Percentiles rank a stretch among this genome's conserved stretches.
Conservation (phyloP, 2,113 vertebrate genomes). For the Centropristis striata region DNA sequence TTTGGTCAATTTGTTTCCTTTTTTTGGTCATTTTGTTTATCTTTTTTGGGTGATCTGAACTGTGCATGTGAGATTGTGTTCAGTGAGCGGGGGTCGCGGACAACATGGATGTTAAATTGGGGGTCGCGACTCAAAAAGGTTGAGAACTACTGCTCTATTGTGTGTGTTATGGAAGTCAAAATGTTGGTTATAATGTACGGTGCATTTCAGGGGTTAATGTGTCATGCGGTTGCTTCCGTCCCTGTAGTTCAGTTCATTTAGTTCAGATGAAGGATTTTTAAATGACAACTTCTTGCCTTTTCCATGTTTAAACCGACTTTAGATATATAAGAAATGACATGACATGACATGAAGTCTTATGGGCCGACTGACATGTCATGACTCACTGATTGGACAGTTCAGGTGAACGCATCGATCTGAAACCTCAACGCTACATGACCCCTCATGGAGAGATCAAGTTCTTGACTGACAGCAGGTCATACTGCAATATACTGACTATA, state of each 20-base stretch:
- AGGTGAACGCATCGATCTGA: neutral
- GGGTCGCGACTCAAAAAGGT: too few relatives aligned
- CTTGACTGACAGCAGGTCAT: neutral
- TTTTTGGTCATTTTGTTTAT: too few relatives aligned
- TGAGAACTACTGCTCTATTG: too few relatives aligned
- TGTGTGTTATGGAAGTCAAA: conserved; percentile 5
- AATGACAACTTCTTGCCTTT: neutral
- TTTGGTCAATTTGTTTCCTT: too few relatives aligned
- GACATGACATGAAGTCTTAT: neutral
- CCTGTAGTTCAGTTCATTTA: neutral
- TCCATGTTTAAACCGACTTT: neutral
- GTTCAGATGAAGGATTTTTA: neutral
- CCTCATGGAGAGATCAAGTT: neutral
- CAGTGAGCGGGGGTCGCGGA: too few relatives aligned
- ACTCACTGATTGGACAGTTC: neutral
- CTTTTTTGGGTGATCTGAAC: too few relatives aligned
- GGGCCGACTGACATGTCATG: neutral
- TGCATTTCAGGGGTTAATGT: conserved; percentile 1
- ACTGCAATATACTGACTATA: neutral
- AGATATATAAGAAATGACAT: neutral
- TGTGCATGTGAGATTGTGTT: too few relatives aligned
- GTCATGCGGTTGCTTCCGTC: neutral
- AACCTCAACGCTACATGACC: neutral
- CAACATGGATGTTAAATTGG: too few relatives aligned
- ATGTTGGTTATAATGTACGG: conserved; percentile 5